Evolutionary conservation across 2,113 vertebrate genomes (phyloP).

Genomic region (Rhinopomastus cyanomelas): DNA sequence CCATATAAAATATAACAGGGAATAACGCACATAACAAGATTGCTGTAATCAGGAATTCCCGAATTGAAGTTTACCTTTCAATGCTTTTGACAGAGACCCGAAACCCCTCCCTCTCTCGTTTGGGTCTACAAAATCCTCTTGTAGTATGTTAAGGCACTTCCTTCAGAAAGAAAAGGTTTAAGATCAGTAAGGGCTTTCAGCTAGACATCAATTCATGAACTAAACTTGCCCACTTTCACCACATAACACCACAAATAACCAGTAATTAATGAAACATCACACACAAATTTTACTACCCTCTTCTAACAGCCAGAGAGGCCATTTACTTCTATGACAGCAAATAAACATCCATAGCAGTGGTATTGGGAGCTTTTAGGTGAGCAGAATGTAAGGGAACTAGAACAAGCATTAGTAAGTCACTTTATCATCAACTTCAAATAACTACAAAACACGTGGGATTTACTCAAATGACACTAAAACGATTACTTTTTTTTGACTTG

Average conservation of each 20-base stretch:
- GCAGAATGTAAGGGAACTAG: neutral
- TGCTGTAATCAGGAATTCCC: neutral
- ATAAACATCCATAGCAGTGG: neutral
- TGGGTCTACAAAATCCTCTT: neutral
- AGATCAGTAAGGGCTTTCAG: neutral
- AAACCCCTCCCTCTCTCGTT: neutral
- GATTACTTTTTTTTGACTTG: too few species aligned
- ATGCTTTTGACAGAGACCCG: neutral
- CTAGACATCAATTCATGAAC: neutral
- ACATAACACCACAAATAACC: fast-evolving
- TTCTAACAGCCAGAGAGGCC: neutral
- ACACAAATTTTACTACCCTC: fast-evolving
- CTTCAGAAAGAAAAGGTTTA: neutral
- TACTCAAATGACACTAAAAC: too few species aligned
- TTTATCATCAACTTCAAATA: fast-evolving
- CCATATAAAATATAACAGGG: neutral
- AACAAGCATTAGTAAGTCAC: neutral
- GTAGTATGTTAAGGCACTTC: neutral
- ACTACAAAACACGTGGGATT: too few species aligned
- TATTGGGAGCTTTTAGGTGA: neutral
- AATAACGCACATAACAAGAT: neutral
- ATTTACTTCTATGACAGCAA: neutral
- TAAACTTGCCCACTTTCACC: neutral
- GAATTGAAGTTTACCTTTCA: constrained; percentile 18
- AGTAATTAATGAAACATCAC: neutral